Evolutionary conservation across 1,140 invertebrate species (phyloP).

Genomic region (Oedothorax gibbosus): DNA sequence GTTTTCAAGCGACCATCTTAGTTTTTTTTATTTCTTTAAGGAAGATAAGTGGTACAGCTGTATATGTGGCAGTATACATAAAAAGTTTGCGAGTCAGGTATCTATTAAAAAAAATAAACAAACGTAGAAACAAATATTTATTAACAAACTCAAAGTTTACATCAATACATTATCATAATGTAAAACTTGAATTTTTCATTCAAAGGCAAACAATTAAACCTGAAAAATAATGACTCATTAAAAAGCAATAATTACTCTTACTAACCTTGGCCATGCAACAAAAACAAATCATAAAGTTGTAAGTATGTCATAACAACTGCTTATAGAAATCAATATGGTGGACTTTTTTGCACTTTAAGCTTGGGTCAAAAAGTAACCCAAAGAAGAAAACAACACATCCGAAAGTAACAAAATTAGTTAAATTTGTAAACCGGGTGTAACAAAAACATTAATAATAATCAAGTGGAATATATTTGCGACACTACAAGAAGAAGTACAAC

Average conservation of each 20-base stretch:
- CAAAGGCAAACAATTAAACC: conserved; percentile 37
- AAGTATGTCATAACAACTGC: conserved; percentile 46
- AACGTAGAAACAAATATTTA: no score
- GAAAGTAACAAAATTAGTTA: conserved; percentile 35
- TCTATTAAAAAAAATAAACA: no score
- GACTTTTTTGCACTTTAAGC: conserved; percentile 30
- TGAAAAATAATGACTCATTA: conserved; percentile 54
- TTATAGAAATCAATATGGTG: conserved; percentile 34
- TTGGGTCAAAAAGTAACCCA: conserved; percentile 17
- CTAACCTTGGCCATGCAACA: conserved; percentile 60
- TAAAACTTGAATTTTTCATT: no score
- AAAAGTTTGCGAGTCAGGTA: no score
- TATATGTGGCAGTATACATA: no score
- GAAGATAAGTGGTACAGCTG: no score
- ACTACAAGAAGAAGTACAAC: conserved; percentile 45
- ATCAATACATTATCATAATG: no score
- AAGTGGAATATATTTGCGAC: not conserved
- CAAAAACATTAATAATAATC: conserved; percentile 13
- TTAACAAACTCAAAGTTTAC: no score
- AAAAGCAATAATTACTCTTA: conserved; percentile 49
- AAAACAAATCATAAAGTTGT: conserved; percentile 45
- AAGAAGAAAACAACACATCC: not conserved
- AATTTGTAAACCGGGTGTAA: conserved; percentile 10
- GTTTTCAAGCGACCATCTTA: no score
- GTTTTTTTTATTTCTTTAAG: no score